These are phyloP conservation scores for Gonatopus flavifemur DNA, from an alignment of 1,140 invertebrate genomes.

Conservation along the genomic window DNA sequence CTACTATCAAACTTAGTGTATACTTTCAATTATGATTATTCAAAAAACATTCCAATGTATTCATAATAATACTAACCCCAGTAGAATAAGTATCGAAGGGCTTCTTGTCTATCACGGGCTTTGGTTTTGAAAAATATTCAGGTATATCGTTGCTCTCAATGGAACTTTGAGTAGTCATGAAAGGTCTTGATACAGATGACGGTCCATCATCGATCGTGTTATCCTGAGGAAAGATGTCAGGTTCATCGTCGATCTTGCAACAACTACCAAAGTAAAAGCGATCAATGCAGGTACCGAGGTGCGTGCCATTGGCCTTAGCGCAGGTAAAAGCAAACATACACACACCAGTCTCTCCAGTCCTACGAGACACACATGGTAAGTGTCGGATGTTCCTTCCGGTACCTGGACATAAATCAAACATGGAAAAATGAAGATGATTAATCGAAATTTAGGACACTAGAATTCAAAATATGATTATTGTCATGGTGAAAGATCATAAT, in stretches of 20 bases:
- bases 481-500: too few species aligned
- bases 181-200: conserved; percentile 32
- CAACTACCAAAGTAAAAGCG: conserved; percentile 91
- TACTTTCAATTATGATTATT: too few species aligned
- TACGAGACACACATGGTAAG: conserved; percentile 79
- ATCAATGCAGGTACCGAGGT: conserved; percentile 88
- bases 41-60: too few species aligned
- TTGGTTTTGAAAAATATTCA: conserved; percentile 45
- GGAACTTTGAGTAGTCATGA: conserved; percentile 35
- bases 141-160: conserved; percentile 54
- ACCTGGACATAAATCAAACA: conserved; percentile 62
- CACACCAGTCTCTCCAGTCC: conserved; percentile 75
- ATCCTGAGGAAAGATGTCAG: conserved; percentile 55
- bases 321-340: conserved; percentile 96
- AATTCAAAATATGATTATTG: too few species aligned
- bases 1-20: too few species aligned
- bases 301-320: conserved; percentile 85
- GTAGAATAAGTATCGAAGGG: conserved; percentile 13
- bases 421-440: conserved; percentile 24
- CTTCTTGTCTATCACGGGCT: conserved; percentile 36
- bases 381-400: conserved; percentile 84
- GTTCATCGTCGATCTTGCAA: conserved; percentile 68
- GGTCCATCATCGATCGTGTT: conserved; percentile 49
- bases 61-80: conserved; percentile 18
- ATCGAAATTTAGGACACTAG: too few species aligned